Base-by-base conservation (phyloP, 2,113 vertebrate genomes). In the Prietella phreatophila region DNA sequence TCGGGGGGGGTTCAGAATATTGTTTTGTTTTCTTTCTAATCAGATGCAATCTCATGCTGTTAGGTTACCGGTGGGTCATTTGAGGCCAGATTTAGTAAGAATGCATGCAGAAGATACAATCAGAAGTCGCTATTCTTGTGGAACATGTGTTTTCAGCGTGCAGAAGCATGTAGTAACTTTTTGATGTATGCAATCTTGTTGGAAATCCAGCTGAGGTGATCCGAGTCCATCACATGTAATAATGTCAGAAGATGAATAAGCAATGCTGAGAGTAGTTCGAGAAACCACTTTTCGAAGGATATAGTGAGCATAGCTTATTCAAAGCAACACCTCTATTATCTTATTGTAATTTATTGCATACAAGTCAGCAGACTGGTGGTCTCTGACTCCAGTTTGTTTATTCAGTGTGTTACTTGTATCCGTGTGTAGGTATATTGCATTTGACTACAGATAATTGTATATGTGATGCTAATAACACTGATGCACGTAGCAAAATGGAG, bases 271-370 rank as follows among this genome's bases (percentile, higher is more conserved):
- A 86, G 50, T 81, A 53, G n/a, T 63, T 55, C 50, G 27, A 76
- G 58, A 81, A 82, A 82, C 82, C 58, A 73, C 65, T 79, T 81
- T 85, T 53, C 63, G 56, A 61, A 73, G 67, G 86, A 86, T 79
- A 33, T 50, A 87, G 83, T 39, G 20, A 69, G 63, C 69, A 56
- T 75, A 83, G 86, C 89, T 88, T 60, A 39, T 82, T 83, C 82
- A 83, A 73, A 58, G 76, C 78, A 20, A 85, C 58, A 73, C 85
- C 56, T 86, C 42, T 84, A 73, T 83, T 87, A 87, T 85, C 85
- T 90, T 87, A 85, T 88, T 82, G 76, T 86, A 47, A 30, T 83
- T 88, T 90, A 90, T 90, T 90, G 89, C 89, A 88, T 89, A 87
- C 83, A 42, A 82, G 87, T 86, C 84, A 80, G 84, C 85, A 85